Conservation (phyloP, 1,140 invertebrate genomes). For the Drosophila leontia region DNA sequence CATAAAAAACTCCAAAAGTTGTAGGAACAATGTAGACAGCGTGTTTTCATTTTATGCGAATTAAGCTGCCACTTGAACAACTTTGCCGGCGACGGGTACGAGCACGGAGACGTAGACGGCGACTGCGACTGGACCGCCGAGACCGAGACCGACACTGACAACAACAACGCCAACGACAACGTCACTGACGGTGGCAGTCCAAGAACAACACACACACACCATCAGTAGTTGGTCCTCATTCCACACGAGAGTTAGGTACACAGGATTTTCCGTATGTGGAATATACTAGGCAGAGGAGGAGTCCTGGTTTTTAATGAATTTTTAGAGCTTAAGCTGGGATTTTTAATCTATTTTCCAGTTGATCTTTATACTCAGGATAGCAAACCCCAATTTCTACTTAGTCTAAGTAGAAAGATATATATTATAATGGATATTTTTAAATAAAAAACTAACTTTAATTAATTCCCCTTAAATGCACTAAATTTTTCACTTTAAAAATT, state of each 20-base stretch:
- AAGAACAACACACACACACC: slow-evolving; percentile 43
- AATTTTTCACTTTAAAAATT: neutral
- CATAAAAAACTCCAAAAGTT: slow-evolving; percentile 83
- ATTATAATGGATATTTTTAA: too few relatives aligned
- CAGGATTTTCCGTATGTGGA: slow-evolving; percentile 18
- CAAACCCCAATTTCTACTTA: too few relatives aligned
- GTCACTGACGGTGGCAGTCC: slow-evolving; percentile 52
- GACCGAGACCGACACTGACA: slow-evolving; percentile 42
- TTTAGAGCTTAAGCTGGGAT: slow-evolving; percentile 3
- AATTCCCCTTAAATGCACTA: too few relatives aligned
- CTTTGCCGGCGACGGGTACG: slow-evolving; percentile 52
- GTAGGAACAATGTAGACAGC: slow-evolving; percentile 84
- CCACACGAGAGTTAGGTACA: slow-evolving; percentile 33
- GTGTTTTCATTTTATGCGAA: slow-evolving; percentile 85
- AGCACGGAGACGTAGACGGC: neutral
- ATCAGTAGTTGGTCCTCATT: slow-evolving; percentile 15
- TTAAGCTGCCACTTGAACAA: slow-evolving; percentile 84
- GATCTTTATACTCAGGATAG: neutral
- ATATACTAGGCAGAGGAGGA: neutral
- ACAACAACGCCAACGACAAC: slow-evolving; percentile 21
- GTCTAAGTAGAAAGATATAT: too few relatives aligned
- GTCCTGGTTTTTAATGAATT: slow-evolving; percentile 11
- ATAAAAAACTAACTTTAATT: too few relatives aligned
- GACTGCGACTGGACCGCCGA: slow-evolving; percentile 65
- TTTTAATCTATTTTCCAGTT: neutral